Base-by-base conservation (phyloP, 92 coral and sea anemone species). In the Meandrina meandrites region DNA sequence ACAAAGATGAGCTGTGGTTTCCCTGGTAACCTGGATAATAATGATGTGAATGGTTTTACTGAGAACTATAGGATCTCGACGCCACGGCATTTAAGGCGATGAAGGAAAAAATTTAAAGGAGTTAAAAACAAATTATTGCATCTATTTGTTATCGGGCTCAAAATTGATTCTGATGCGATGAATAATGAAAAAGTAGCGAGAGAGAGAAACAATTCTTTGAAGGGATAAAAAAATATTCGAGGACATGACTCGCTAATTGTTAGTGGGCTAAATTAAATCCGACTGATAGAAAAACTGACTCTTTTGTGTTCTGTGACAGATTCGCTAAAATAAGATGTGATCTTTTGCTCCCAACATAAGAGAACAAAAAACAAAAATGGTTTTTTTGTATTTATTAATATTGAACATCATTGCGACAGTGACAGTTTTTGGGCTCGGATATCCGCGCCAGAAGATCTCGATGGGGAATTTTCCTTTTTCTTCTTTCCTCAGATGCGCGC, bases 1-100 rank as follows among this genome's bases (percentile, higher is more conserved):
- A 85, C 82, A 85, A 85, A 85, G 88, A 76, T 85, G 60, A 37
- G 57, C 45, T 21, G 18, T 19, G 31, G 88, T 85, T 85, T 48
- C 88, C 88, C 45, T 85, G 88, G 88, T 42, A 47, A 85, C 88
- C 8, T 35, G 47, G 35, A 47, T 83, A 22, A 83, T 83, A 72
- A 83, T 67, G 47, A 78, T 51, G 35, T 60, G 83, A 85, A 66
- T 40, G 82, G 48, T 36, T 84, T 7, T 45, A 22, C 79, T 66
- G 27, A 83, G 79, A 81, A 62, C 76, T 16, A 28, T 67, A 57
- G 28, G 48, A 47, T 42, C 68, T 31, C 68, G 35, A 71, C 64
- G 50, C 68, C 79, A 71, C n/a, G 79, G 86, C 74, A 76, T 84
- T 75, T 45, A 81, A 45, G 30, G 14, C 54, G 76, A 48, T 21